These are phyloP conservation scores for Hemistola chrysoprasaria DNA, from an alignment of 2,888 invertebrate species.

Conservation along the genomic window DNA sequence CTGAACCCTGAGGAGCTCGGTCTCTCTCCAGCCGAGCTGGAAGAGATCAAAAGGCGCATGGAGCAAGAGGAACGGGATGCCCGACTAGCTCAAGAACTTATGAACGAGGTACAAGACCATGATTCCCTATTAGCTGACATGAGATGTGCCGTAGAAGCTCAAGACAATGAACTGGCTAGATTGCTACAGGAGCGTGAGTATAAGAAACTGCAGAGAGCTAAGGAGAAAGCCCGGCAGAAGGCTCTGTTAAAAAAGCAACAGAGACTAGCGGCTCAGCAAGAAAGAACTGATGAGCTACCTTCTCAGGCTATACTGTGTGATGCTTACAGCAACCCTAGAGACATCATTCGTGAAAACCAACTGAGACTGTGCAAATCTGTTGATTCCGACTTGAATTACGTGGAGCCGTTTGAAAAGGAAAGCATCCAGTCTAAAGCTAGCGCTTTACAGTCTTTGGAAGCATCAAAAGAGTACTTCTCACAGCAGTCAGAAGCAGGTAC, in stretches of 20 bases:
- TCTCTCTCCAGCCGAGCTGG: conserved; percentile 61
- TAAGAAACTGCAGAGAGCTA: conserved; percentile 72
- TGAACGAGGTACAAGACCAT: conserved; percentile 59
- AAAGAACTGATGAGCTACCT: conserved; percentile 29
- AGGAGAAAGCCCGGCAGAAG: conserved; percentile 73
- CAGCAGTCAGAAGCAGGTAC: conserved; percentile 52
- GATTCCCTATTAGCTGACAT: conserved; percentile 69
- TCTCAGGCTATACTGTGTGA: conserved; percentile 64
- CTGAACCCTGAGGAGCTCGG: conserved; percentile 66
- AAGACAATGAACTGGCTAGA: conserved; percentile 70
- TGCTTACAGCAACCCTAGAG: conserved; percentile 73
- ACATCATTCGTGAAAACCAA: conserved; percentile 65
- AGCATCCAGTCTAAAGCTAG: conserved; percentile 73
- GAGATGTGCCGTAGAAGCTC: conserved; percentile 76
- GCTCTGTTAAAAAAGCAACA: conserved; percentile 74
- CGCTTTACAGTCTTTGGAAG: conserved; percentile 68
- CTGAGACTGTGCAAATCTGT: conserved; percentile 73
- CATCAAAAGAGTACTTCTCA: conserved; percentile 64
- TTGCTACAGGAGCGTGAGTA: conserved; percentile 73
- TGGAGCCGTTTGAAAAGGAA: conserved; percentile 76
- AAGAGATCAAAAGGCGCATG: conserved; percentile 63
- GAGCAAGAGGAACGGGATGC: conserved; percentile 75
- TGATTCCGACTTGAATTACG: conserved; percentile 74
- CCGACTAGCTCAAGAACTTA: conserved; percentile 62
- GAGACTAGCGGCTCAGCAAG: conserved; percentile 46